phyloP scores from a whole-genome alignment of 1,140 invertebrate species.

The Atopsyche davidsoni region DNA sequence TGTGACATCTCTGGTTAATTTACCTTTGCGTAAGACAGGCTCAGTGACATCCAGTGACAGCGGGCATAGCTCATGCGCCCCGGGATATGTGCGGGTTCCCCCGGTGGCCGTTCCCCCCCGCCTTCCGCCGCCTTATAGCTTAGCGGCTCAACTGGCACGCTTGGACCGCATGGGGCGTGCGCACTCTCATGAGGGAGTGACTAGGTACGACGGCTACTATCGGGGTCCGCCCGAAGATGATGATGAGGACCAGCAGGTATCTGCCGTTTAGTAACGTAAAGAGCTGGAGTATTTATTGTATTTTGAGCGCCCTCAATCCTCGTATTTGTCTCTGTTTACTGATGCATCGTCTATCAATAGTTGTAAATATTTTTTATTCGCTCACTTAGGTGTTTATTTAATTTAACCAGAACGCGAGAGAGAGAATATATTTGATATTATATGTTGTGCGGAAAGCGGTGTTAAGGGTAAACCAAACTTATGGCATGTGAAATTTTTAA shows the following conservation, averaged over 20 bases:
- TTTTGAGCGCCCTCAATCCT: background rate
- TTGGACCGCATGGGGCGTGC: slow-evolving; percentile 71
- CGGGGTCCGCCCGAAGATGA: slow-evolving; percentile 64
- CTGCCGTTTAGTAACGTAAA: slow-evolving; percentile 42
- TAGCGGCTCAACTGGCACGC: slow-evolving; percentile 71
- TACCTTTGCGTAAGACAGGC: slow-evolving; percentile 82
- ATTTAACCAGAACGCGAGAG: background rate
- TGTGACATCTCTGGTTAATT: slow-evolving; percentile 85
- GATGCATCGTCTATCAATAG: background rate
- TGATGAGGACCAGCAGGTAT: slow-evolving; percentile 52
- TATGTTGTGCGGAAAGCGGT: background rate
- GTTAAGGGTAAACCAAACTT: slow-evolving; percentile 10
- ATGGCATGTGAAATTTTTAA: too few relatives aligned
- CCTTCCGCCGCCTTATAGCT: slow-evolving; percentile 67
- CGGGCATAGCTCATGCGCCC: slow-evolving; percentile 73
- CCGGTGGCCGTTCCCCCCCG: slow-evolving; percentile 50
- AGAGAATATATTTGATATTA: slow-evolving; percentile 1
- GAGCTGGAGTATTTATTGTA: background rate
- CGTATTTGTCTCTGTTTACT: background rate
- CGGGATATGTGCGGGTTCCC: slow-evolving; percentile 38
- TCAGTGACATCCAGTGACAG: slow-evolving; percentile 82
- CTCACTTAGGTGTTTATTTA: slow-evolving; percentile 4
- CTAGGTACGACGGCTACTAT: slow-evolving; percentile 65
- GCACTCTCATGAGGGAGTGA: slow-evolving; percentile 80
- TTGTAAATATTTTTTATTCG: background rate